Evolutionary conservation across 2,797 vertebrate species (phyloP).

Genomic region (Melanotaenia pygmaea): DNA sequence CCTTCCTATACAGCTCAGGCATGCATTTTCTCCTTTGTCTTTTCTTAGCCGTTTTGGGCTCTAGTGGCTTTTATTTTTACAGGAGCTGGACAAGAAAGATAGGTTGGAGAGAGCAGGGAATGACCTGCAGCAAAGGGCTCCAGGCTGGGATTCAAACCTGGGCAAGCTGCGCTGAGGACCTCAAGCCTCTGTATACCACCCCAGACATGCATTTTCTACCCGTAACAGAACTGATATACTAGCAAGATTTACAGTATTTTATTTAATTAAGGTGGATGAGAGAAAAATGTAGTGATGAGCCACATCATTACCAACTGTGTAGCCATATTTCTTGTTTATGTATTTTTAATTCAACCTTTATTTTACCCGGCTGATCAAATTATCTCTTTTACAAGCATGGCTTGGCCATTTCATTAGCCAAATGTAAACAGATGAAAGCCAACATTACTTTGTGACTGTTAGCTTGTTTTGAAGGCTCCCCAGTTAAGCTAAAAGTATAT

Average conservation of each 20-base stretch:
- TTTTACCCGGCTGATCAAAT: no score
- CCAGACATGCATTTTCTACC: background rate
- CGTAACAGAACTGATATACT: background rate
- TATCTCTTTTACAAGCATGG: no score
- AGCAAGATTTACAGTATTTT: background rate
- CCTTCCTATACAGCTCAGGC: background rate
- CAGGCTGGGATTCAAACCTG: no score
- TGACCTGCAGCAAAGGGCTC: no score
- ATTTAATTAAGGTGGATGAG: conserved; percentile 4
- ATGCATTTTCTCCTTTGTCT: background rate
- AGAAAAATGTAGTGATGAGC: background rate
- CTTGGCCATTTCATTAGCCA: no score
- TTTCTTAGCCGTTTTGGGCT: no score
- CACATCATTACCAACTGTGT: background rate
- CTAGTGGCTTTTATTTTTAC: no score
- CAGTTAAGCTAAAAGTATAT: conserved; percentile 3
- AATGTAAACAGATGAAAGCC: background rate
- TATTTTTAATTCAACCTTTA: no score
- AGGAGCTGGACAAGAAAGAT: no score
- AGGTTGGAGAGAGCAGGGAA: no score
- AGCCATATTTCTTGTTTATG: background rate
- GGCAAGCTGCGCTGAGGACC: no score
- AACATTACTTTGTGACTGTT: background rate
- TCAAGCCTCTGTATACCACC: no score
- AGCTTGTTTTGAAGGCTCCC: background rate